These are phyloP conservation scores for Sialis fuliginosa DNA, from an alignment of 2,888 invertebrate species.

Conservation along the genomic window DNA sequence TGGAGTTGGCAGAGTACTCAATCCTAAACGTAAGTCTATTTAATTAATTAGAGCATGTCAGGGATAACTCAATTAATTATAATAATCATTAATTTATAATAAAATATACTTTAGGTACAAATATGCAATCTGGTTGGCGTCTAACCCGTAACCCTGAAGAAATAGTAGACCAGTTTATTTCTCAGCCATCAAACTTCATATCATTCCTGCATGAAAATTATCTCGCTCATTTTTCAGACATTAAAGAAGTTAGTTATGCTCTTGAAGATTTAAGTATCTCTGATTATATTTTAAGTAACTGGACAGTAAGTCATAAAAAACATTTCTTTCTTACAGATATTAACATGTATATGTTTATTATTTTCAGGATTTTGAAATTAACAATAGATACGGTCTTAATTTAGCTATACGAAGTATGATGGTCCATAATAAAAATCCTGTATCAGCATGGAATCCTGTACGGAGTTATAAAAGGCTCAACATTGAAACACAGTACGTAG, in stretches of 20 bases:
- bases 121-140: slow-evolving; percentile 20
- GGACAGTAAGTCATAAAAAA: slow-evolving; percentile 33
- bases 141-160: slow-evolving; percentile 45
- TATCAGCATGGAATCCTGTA: slow-evolving; percentile 58
- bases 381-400: slow-evolving; percentile 36
- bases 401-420: slow-evolving; percentile 49
- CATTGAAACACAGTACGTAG: slow-evolving; percentile 7
- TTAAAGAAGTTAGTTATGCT: slow-evolving; percentile 41
- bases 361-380: slow-evolving; percentile 22
- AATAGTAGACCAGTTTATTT: slow-evolving; percentile 45
- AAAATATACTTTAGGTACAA: slow-evolving; percentile 16
- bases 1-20: slow-evolving; percentile 55
- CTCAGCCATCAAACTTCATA: slow-evolving; percentile 45
- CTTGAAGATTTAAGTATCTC: slow-evolving; percentile 50
- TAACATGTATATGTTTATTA: not conserved
- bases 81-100: no score
- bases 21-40: slow-evolving; percentile 45
- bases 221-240: slow-evolving; percentile 46
- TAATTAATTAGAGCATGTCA: no score
- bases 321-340: not conserved
- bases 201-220: slow-evolving; percentile 60
- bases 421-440: slow-evolving; percentile 47
- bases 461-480: slow-evolving; percentile 26
- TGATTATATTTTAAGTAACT: slow-evolving; percentile 45
- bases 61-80: no score